A percentile compares a stretch with the other conserved stretches of the same genome.
These are phyloP conservation scores for Oreochromis mossambicus DNA, from an alignment of 2,797 vertebrate species.

Conservation along the genomic window DNA sequence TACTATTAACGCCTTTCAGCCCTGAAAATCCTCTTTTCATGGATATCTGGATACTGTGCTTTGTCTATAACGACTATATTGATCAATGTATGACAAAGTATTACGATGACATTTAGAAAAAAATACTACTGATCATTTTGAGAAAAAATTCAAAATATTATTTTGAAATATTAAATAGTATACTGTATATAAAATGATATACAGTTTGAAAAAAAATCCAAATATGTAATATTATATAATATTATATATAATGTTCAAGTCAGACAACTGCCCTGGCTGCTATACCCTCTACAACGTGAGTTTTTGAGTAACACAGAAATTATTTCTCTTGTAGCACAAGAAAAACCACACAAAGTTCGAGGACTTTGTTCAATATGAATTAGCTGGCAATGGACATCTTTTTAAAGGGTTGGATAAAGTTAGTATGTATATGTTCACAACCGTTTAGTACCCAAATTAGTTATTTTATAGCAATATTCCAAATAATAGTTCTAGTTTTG, in stretches of 20 bases:
- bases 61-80: not conserved
- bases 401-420: not conserved
- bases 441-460: not conserved
- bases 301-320: not conserved
- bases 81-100: not conserved
- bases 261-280: not conserved
- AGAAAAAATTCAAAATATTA: not conserved
- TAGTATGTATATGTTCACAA: not conserved
- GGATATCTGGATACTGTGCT: not conserved
- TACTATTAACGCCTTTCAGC: not conserved
- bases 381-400: not conserved
- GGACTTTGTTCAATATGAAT: not conserved
- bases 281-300: not conserved
- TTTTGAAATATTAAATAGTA: not conserved
- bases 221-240: not conserved
- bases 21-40: not conserved
- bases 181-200: not conserved
- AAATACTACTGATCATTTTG: not conserved
- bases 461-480: not conserved
- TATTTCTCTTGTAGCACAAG: not conserved
- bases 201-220: not conserved
- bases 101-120: not conserved
- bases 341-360: not conserved
- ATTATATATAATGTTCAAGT: not conserved
- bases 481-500: not conserved